Percentiles rank a stretch among this genome's conserved stretches.
Evolutionary conservation across 35 echinoderm and acorn worm species (phyloP).

Genomic region (Apostichopus japonicus): DNA sequence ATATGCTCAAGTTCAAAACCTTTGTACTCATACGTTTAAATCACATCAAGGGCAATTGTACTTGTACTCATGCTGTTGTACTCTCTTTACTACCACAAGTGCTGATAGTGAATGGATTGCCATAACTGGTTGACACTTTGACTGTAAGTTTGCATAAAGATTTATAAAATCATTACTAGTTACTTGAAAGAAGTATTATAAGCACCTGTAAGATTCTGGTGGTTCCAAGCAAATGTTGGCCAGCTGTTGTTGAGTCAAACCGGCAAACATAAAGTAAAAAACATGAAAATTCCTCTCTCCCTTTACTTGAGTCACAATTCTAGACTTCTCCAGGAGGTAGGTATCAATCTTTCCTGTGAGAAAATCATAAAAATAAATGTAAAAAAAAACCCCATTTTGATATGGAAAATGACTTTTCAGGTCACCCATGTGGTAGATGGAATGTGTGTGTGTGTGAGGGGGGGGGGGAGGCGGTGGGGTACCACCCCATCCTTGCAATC

Average conservation of each 20-base stretch:
- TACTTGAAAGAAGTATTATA: not conserved
- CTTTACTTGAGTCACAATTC: conserved; percentile 75
- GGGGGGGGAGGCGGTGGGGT: too few species aligned
- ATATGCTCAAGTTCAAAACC: too few species aligned
- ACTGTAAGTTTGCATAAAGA: not conserved
- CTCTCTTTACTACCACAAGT: too few species aligned
- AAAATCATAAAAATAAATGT: not conserved
- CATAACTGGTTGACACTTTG: too few species aligned
- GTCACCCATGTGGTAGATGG: not conserved
- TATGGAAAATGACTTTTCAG: not conserved
- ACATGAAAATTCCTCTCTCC: conserved; percentile 92
- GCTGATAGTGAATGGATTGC: too few species aligned
- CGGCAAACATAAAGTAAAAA: conserved; percentile 97
- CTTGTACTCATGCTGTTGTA: too few species aligned
- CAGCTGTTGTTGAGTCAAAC: conserved; percentile 90
- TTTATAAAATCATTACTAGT: not conserved
- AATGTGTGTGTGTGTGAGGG: too few species aligned
- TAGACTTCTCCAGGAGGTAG: conserved; percentile 94
- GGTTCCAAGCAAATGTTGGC: conserved; percentile 74
- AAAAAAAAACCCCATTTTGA: not conserved
- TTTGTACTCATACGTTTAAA: too few species aligned
- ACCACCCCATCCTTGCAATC: too few species aligned
- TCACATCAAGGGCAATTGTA: too few species aligned
- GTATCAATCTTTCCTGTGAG: conserved; percentile 82
- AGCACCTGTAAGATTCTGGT: conserved; percentile 86